phyloP scores from a whole-genome alignment of 2,888 invertebrate species.

The Agonopterix heracliana region DNA sequence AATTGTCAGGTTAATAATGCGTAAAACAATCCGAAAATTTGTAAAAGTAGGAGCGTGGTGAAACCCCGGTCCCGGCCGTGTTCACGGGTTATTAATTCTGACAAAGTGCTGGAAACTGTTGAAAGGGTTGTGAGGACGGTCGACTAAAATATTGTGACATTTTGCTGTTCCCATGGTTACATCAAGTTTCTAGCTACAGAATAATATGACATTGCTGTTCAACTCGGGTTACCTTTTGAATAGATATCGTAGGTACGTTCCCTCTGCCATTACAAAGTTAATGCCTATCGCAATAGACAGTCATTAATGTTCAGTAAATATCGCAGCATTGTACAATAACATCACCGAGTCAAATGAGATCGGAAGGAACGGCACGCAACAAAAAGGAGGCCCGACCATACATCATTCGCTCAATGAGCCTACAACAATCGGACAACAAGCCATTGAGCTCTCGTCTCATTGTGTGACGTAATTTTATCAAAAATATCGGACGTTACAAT shows the following conservation, averaged over 20 bases:
- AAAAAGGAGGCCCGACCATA: slow-evolving; percentile 28
- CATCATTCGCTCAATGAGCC: slow-evolving; percentile 69
- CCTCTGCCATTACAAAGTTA: slow-evolving; percentile 19
- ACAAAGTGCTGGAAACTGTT: slow-evolving; percentile 56
- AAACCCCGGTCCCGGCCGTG: slow-evolving; percentile 33
- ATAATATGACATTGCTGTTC: too few species aligned
- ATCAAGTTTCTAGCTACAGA: neutral
- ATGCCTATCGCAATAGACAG: slow-evolving; percentile 22
- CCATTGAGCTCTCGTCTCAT: slow-evolving; percentile 54
- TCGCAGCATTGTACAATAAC: slow-evolving; percentile 46
- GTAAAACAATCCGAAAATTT: slow-evolving; percentile 70
- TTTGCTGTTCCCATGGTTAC: slow-evolving; percentile 12
- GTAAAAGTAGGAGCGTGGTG: slow-evolving; percentile 52
- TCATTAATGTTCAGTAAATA: slow-evolving; percentile 51
- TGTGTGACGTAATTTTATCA: slow-evolving; percentile 74
- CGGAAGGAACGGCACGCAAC: slow-evolving; percentile 52
- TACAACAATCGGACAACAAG: slow-evolving; percentile 70
- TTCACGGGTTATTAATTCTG: slow-evolving; percentile 72
- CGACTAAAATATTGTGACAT: slow-evolving; percentile 65
- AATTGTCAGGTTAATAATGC: slow-evolving; percentile 71
- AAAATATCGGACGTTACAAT: slow-evolving; percentile 69
- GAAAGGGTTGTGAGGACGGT: slow-evolving; percentile 64
- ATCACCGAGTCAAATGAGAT: slow-evolving; percentile 50
- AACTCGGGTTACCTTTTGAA: too few species aligned
- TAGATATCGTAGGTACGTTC: too few species aligned